phyloP scores from a whole-genome alignment of 2,888 invertebrate species.

The Paralinhomoeus sp. region DNA sequence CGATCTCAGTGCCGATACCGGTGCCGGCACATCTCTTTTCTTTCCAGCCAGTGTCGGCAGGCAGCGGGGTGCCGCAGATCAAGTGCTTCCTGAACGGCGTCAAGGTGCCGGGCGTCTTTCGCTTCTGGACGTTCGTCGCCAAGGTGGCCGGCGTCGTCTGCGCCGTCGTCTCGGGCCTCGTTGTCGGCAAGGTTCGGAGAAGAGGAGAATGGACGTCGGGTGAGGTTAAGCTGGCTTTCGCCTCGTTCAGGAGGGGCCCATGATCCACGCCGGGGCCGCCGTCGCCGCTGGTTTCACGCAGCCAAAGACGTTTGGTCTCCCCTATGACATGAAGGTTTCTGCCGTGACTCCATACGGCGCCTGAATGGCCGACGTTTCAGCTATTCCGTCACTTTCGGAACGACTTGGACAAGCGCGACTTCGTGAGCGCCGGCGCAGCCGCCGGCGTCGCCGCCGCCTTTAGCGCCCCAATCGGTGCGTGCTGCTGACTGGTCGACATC shows the following conservation, averaged over 20 bases:
- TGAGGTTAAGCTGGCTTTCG: not conserved
- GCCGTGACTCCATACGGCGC: too few relatives aligned
- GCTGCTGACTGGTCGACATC: not conserved
- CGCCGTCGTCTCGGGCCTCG: slow-evolving; percentile 72
- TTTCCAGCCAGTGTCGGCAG: slow-evolving; percentile 60
- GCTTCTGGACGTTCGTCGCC: slow-evolving; percentile 58
- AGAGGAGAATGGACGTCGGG: not conserved
- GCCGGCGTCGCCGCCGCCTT: slow-evolving; percentile 92
- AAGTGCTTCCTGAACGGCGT: slow-evolving; percentile 89
- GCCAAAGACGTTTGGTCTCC: slow-evolving; percentile 41
- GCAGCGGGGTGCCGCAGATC: slow-evolving; percentile 85
- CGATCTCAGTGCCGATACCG: too few relatives aligned
- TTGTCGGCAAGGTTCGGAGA: slow-evolving; percentile 47
- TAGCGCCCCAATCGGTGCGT: slow-evolving; percentile 60
- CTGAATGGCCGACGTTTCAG: slow-evolving; percentile 8
- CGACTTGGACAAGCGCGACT: slow-evolving; percentile 86
- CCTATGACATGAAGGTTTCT: slow-evolving; percentile 25
- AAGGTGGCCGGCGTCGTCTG: slow-evolving; percentile 70
- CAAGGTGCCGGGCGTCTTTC: slow-evolving; percentile 66
- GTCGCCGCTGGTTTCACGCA: slow-evolving; percentile 87
- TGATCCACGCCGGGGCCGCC: slow-evolving; percentile 89
- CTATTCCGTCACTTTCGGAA: slow-evolving; percentile 68
- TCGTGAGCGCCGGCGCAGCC: slow-evolving; percentile 76
- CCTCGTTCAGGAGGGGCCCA: slow-evolving; percentile 60
- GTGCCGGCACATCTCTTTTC: too few relatives aligned